Conservation (phyloP, 2,888 invertebrate genomes). For the Aspidapion aeneum region DNA sequence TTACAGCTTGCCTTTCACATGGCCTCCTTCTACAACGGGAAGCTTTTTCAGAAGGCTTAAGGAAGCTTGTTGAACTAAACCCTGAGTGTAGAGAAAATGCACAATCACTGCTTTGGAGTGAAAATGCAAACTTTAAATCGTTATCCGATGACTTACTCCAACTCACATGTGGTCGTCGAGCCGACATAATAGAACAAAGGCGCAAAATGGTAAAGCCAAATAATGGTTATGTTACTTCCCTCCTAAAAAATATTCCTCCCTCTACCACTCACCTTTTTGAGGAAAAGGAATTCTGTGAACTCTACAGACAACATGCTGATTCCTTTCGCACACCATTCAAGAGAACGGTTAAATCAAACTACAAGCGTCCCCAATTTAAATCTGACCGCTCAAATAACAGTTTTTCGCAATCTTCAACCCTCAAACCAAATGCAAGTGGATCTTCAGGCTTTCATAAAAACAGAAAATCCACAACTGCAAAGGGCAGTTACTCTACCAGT, state of each 20-base stretch:
- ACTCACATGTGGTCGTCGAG: too few relatives aligned
- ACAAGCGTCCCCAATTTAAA: background rate
- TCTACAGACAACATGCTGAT: background rate
- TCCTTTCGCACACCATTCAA: background rate
- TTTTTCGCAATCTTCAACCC: too few relatives aligned
- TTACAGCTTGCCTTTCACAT: too few relatives aligned
- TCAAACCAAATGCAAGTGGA: too few relatives aligned
- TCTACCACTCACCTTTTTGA: background rate
- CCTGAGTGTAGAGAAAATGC: background rate
- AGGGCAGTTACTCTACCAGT: too few relatives aligned
- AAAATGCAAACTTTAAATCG: background rate
- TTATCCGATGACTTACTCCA: background rate
- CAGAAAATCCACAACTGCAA: too few relatives aligned
- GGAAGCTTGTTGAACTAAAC: background rate
- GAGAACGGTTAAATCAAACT: background rate
- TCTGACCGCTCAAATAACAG: background rate
- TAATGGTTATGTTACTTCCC: background rate
- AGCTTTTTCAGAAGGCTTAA: background rate
- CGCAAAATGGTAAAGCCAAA: background rate
- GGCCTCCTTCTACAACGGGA: background rate
- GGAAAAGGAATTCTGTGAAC: background rate
- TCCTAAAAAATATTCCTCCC: background rate
- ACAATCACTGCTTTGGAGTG: too few relatives aligned
- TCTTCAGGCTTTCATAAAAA: too few relatives aligned
- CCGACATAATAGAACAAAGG: background rate